Evolutionary conservation across 2,797 vertebrate species (phyloP).

Genomic region (Crax fasciolata): DNA sequence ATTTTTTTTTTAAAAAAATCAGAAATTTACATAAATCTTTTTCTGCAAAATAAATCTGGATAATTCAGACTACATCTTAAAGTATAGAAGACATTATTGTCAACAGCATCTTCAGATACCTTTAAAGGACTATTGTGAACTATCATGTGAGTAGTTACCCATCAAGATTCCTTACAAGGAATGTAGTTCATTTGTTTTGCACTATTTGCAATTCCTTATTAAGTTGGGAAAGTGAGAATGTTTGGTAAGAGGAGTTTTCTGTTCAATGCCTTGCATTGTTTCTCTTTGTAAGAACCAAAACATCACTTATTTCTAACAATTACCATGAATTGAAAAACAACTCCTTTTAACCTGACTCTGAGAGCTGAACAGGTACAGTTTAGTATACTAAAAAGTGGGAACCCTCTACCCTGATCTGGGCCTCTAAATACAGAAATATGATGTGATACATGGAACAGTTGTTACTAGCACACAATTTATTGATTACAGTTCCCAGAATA

Average conservation of each 20-base stretch:
- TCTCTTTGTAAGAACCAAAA: background rate
- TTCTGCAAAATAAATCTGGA: background rate
- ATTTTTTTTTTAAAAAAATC: too few species aligned
- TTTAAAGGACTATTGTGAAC: background rate
- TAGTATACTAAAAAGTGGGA: constrained; percentile 22
- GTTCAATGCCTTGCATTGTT: constrained; percentile 35
- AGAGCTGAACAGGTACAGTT: constrained; percentile 38
- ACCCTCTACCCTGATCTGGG: background rate
- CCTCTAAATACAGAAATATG: constrained; percentile 58
- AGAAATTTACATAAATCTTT: background rate
- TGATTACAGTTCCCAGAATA: background rate
- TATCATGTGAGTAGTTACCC: background rate
- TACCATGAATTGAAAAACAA: constrained; percentile 24
- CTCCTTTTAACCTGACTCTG: constrained; percentile 11
- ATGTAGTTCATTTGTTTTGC: background rate
- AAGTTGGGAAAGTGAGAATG: background rate
- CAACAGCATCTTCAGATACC: background rate
- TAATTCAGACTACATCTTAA: background rate
- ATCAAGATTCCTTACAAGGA: background rate
- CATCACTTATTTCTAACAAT: background rate
- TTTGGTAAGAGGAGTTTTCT: background rate
- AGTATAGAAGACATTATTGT: background rate
- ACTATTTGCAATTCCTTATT: background rate
- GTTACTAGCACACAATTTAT: constrained; percentile 26
- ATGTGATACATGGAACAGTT: constrained; percentile 32